Base-by-base conservation (phyloP, 2,888 invertebrate genomes). In the Lymantria dispar region DNA sequence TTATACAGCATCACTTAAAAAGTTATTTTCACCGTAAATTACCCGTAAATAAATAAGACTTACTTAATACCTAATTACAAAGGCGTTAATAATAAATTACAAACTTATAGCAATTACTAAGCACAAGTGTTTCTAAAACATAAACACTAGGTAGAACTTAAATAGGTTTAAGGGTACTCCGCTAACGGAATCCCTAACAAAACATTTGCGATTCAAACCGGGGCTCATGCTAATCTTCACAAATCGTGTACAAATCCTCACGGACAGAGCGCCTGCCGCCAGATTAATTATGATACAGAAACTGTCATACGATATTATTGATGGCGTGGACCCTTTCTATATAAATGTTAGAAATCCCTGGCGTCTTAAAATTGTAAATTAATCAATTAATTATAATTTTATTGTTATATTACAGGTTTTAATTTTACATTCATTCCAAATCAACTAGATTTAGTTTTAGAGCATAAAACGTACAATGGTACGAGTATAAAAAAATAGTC, bases 281-380 rank as follows among this genome's bases (percentile, higher is more conserved):
- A 56, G 63, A 62, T 67, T 68, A 67, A 60, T 60, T 55, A 53
- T 57, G 58, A 55, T 58, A 58, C 55, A 60, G 56, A 60, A 58
- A 60, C 65, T 56, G 65, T 54, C 59, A 54, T 52, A 63, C 3
- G 2, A 33, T 10, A 8, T 40, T 40, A 40, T 40, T 14, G 40
- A 40, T 40, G 40, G 15, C 42, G 22, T 7, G n/a, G 9, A 43
- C 31, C 43, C 31, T 43, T 12, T 12, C 3, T 8, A 12, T 29
- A 43, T 30, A 5, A 12, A 31, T 30, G 29, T 43, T 42, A 42
- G 40, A 14, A 40, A 14, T 40, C 14, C 40, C 14, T 40, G 40
- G 14, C 15, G 14, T n/a, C 12, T 1, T 40, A 38, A n/a, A 13
- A 40, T 14, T 40, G 40, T 40, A 14, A 14, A 38, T 40, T 13